phyloP scores from a whole-genome alignment of 2,113 vertebrate species.

The Callospermophilus lateralis region DNA sequence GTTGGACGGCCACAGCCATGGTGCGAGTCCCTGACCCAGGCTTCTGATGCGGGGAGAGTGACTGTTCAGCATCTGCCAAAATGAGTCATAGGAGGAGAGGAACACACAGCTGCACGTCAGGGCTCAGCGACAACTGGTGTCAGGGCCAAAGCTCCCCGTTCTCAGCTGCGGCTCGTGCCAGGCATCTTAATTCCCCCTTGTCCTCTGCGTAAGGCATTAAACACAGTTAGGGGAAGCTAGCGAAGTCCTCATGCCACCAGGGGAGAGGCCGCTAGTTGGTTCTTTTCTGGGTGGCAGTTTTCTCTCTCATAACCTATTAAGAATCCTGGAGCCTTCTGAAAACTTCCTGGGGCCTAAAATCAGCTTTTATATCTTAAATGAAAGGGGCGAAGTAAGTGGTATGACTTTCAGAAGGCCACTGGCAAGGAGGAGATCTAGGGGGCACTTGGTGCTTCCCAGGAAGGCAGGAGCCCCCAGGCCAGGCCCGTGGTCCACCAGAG shows the following conservation, averaged over 20 bases:
- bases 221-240: neutral
- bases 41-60: neutral
- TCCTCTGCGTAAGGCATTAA: slow-evolving; percentile 52
- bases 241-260: neutral
- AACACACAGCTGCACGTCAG: slow-evolving; percentile 39
- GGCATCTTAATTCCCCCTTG: slow-evolving; percentile 72
- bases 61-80: slow-evolving; percentile 50
- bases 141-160: slow-evolving; percentile 35
- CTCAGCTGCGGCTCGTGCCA: slow-evolving; percentile 69
- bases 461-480: neutral
- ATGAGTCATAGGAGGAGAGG: slow-evolving; percentile 56
- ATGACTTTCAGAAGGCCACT: neutral
- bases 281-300: slow-evolving; percentile 34
- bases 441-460: neutral
- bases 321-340: slow-evolving; percentile 17
- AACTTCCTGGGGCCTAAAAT: neutral
- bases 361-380: slow-evolving; percentile 16
- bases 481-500: neutral
- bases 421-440: neutral
- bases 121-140: slow-evolving; percentile 36
- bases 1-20: neutral
- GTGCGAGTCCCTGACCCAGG: neutral
- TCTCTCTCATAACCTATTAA: slow-evolving; percentile 35
- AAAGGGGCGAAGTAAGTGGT: neutral
- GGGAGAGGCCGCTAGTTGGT: neutral